Base-by-base conservation (phyloP, 2,888 invertebrate genomes). In the Xanthorhoe spadicearia region DNA sequence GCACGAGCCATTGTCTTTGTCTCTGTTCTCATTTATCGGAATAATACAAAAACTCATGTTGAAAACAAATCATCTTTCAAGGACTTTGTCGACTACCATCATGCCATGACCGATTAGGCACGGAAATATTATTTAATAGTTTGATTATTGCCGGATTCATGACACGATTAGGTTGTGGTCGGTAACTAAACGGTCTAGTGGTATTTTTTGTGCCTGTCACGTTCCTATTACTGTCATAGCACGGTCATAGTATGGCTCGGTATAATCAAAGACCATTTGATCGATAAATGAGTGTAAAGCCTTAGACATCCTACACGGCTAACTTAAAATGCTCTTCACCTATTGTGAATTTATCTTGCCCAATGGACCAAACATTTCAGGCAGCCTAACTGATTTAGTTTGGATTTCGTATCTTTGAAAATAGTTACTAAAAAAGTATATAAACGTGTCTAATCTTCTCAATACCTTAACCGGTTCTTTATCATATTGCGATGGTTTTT, bases 381-480 rank as follows among this genome's bases (percentile, higher is more conserved):
- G 28, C 38, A 43, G 38, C 38, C 38, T 43, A 43, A 43, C 38
- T 13, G 10, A 4, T 38, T 43, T 43, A 43, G 13, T 13, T 13
- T 7, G 32, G 32, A 1, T 7, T 7, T 0, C 32, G 32, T 32
- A 32, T 32, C 1, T 13, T 43, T 17, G 48, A 2, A 48, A 48
- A 48, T 48, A 48, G 15, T 48, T 2, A 46, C 1, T 46, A 13
- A 13, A 43, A 13, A 43, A n/a, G n/a, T n/a, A 13, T 50, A 43
- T 65, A 58, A 68, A 69, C 64, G 66, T 68, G 68, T 66, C 55
- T 32, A n/a, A 57, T 64, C 60, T 57, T 52, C 66, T 66, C 63
- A 55, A 52, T 53, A 54, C 49, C 68, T 70, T 65, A 69, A 69
- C 65, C 66, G 59, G 65, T 65, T 62, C 58, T 68, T 73, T 71